Evolutionary conservation across 2,797 vertebrate genomes (phyloP).

Genomic region (Pterois miles): DNA sequence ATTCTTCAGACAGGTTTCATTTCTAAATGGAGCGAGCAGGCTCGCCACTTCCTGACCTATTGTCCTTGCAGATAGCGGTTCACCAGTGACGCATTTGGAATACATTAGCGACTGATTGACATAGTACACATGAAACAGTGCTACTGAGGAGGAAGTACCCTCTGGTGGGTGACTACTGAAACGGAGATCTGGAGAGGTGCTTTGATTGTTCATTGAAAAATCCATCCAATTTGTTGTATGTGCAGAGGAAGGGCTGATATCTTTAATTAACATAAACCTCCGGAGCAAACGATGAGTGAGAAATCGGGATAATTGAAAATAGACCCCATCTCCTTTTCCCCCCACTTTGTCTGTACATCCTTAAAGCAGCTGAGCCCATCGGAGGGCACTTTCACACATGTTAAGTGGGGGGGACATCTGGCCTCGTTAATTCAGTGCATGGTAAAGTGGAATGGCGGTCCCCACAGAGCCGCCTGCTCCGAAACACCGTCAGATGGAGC

Average conservation of each 20-base stretch:
- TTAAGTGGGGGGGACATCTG: slow-evolving; percentile 79
- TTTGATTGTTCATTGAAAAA: slow-evolving; percentile 65
- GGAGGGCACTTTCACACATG: slow-evolving; percentile 80
- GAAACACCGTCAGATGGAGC: slow-evolving; percentile 72
- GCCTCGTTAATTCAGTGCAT: slow-evolving; percentile 84
- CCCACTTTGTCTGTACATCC: slow-evolving; percentile 62
- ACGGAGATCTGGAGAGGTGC: slow-evolving; percentile 45
- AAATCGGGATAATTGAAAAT: slow-evolving; percentile 85
- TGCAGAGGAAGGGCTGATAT: slow-evolving; percentile 57
- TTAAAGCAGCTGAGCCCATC: slow-evolving; percentile 82
- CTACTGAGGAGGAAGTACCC: slow-evolving; percentile 63
- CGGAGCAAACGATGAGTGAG: slow-evolving; percentile 69
- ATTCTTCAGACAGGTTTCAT: slow-evolving; percentile 50
- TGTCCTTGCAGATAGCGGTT: slow-evolving; percentile 54
- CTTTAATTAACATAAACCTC: slow-evolving; percentile 80
- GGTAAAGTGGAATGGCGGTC: slow-evolving; percentile 82
- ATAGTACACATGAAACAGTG: slow-evolving; percentile 41
- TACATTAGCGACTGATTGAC: slow-evolving; percentile 63
- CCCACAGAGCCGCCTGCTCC: slow-evolving; percentile 68
- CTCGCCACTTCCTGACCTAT: slow-evolving; percentile 47
- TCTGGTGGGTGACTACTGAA: slow-evolving; percentile 69
- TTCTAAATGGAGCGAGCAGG: slow-evolving; percentile 41
- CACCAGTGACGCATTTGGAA: slow-evolving; percentile 54
- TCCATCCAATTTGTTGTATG: slow-evolving; percentile 64
- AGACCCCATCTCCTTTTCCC: slow-evolving; percentile 52